Percentiles rank a stretch among this genome's conserved stretches.
These are phyloP conservation scores for Fulica atra DNA, from an alignment of 2,113 vertebrate species.

Conservation along the genomic window DNA sequence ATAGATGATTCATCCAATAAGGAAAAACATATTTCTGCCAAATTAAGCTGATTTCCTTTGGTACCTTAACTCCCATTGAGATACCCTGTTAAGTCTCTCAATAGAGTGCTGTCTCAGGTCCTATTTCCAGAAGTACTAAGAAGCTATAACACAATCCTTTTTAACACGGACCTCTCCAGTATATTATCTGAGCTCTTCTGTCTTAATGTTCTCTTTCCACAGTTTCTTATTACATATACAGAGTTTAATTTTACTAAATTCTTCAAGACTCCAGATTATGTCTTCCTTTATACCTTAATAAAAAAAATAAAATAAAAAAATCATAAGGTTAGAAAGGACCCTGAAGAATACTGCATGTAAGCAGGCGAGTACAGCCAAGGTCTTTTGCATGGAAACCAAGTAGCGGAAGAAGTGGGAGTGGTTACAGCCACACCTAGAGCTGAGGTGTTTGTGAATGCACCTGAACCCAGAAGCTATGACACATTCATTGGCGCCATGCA, in stretches of 20 bases:
- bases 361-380: rapidly evolving
- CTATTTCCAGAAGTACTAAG: neutral
- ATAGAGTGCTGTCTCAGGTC: neutral
- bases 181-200: neutral
- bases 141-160: neutral
- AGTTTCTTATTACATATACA: neutral
- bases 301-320: neutral
- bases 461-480: neutral
- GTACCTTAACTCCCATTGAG: neutral
- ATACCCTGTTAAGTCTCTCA: neutral
- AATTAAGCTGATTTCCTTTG: neutral
- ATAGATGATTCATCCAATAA: neutral
- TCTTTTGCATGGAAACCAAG: neutral
- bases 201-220: neutral
- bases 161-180: neutral
- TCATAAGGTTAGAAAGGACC: neutral
- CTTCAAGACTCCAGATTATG: neutral
- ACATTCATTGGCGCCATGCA: neutral
- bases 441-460: neutral
- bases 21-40: neutral
- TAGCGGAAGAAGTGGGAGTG: neutral
- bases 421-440: neutral
- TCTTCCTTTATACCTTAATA: neutral
- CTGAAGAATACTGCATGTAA: neutral
- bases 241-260: neutral